Percentiles rank a stretch among this genome's conserved stretches.
phyloP scores from a whole-genome alignment of 1,140 invertebrate genomes.

The Cecropterus lyciades region DNA sequence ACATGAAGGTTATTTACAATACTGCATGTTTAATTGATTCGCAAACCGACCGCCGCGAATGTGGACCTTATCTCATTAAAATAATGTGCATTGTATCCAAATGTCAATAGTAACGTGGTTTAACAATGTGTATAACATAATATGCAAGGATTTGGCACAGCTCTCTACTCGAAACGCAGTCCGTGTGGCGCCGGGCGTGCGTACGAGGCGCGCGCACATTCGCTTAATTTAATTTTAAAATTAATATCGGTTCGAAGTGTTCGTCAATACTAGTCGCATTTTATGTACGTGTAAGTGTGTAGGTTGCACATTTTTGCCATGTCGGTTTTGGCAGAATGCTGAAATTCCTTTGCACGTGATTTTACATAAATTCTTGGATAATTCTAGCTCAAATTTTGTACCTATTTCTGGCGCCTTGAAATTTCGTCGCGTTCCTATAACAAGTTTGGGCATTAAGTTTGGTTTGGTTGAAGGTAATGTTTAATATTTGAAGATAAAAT shows the following conservation, averaged over 20 bases:
- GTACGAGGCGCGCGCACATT: conserved; percentile 23
- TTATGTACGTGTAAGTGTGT: conserved; percentile 36
- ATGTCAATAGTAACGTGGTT: conserved; percentile 18
- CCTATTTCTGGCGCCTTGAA: no score
- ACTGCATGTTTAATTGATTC: conserved; percentile 1
- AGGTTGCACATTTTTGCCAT: conserved; percentile 11
- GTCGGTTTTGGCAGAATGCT: conserved; percentile 29
- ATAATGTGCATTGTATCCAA: conserved; percentile 29
- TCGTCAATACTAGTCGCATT: no score
- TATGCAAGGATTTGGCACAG: conserved; percentile 45
- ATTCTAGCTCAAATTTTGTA: not conserved
- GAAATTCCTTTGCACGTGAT: conserved; percentile 30
- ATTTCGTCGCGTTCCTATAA: no score
- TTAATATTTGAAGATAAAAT: no score
- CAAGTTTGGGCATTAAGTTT: no score
- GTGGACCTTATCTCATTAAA: conserved; percentile 4
- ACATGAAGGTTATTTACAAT: not conserved
- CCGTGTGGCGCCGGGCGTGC: conserved; percentile 20
- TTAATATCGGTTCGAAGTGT: conserved; percentile 23
- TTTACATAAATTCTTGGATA: not conserved
- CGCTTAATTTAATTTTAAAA: conserved; percentile 15
- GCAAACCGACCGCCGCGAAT: conserved; percentile 3
- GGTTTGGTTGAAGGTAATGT: no score
- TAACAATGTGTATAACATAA: conserved; percentile 20
- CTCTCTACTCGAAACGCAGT: conserved; percentile 42